Evolutionary conservation across 2,797 vertebrate species (phyloP).

Genomic region (Crocodylus rhombifer): DNA sequence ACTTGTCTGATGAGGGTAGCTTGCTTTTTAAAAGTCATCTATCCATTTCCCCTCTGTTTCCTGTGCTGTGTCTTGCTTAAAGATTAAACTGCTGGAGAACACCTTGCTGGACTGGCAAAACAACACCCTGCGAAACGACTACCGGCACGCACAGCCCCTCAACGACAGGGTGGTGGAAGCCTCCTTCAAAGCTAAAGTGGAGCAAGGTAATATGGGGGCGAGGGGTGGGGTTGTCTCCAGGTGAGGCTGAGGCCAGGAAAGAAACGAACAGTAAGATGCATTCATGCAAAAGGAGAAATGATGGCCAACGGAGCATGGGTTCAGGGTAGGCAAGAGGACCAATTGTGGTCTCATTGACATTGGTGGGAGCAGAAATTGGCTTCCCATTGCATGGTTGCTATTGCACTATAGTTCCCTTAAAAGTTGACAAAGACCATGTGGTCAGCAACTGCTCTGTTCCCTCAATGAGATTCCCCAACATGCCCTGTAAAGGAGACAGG

Average conservation of each 20-base stretch:
- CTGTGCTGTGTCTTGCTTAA: background rate
- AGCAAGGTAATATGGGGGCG: conserved; percentile 74
- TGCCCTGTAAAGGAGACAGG: background rate
- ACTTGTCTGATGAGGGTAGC: background rate
- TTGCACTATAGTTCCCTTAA: background rate
- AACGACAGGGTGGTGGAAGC: conserved; percentile 86
- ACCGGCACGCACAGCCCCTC: conserved; percentile 89
- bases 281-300: rapidly evolving
- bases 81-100: conserved; percentile 90
- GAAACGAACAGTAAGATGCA: too few species aligned
- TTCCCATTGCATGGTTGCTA: background rate
- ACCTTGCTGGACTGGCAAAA: conserved; percentile 88
- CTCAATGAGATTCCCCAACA: background rate
- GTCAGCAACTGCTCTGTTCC: background rate
- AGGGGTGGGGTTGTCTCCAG: background rate
- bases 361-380: background rate
- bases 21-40: rapidly evolving
- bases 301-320: too few species aligned
- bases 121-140: conserved; percentile 87
- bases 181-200: conserved; percentile 82
- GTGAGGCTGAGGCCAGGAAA: background rate
- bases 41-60: rapidly evolving
- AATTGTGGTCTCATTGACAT: background rate
- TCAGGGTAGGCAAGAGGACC: rapidly evolving
- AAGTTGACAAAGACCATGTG: background rate